phyloP scores from a whole-genome alignment of 2,888 invertebrate species.

The Pollenia labialis region DNA sequence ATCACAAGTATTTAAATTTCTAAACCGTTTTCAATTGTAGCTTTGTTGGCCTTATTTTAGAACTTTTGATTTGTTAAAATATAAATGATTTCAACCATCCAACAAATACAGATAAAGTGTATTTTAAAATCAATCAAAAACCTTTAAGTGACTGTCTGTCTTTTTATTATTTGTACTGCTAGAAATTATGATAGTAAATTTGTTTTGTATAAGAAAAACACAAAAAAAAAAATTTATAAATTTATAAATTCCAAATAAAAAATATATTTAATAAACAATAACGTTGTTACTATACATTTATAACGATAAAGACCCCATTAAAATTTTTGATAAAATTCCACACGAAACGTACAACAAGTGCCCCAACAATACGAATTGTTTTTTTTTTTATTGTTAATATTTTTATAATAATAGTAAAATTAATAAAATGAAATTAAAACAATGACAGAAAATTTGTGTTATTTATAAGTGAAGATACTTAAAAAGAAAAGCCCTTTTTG shows the following conservation, averaged over 20 bases:
- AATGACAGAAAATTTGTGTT: constrained; percentile 15
- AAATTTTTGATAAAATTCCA: constrained; percentile 71
- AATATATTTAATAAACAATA: constrained; percentile 49
- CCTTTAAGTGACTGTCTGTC: neutral
- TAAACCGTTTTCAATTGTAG: neutral
- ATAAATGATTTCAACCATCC: neutral
- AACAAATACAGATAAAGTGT: neutral
- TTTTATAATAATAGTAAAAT: constrained; percentile 23
- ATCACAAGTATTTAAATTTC: neutral
- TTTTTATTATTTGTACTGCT: neutral
- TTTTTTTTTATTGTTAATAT: constrained; percentile 29
- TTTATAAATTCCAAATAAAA: constrained; percentile 36
- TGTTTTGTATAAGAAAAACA: constrained; percentile 4
- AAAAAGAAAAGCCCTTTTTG: constrained; percentile 32
- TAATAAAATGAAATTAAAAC: constrained; percentile 28
- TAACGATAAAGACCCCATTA: constrained; percentile 69
- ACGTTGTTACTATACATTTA: constrained; percentile 40
- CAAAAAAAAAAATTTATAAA: neutral
- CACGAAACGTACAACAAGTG: constrained; percentile 6
- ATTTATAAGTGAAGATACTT: constrained; percentile 26
- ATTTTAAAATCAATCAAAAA: constrained; percentile 16
- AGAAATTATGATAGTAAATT: constrained; percentile 31
- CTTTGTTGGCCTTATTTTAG: constrained; percentile 16
- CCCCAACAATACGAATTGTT: constrained; percentile 4
- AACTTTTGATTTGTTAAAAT: neutral